A percentile compares a stretch with the other conserved stretches of the same genome.
Evolutionary conservation across 1,140 invertebrate genomes (phyloP).

Genomic region (Drosophila nigromelanica): DNA sequence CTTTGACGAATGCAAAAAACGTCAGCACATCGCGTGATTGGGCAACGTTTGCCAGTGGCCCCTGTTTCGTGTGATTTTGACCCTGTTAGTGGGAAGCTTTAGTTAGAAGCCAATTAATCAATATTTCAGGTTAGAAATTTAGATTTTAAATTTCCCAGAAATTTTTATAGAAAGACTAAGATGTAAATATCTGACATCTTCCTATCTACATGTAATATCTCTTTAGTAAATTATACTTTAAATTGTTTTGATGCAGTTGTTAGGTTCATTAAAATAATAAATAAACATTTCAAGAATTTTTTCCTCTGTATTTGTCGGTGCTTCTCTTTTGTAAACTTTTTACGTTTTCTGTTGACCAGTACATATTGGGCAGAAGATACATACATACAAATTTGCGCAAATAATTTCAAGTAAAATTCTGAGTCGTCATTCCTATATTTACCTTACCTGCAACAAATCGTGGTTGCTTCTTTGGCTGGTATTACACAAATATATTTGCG

Average conservation of each 20-base stretch:
- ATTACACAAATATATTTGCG: conserved; percentile 58
- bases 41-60: conserved; percentile 49
- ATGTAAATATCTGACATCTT: too few species aligned
- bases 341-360: background rate
- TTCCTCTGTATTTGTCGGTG: background rate
- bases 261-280: background rate
- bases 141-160: background rate
- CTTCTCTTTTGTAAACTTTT: background rate
- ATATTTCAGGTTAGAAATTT: background rate
- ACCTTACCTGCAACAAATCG: conserved; percentile 39
- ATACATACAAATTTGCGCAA: conserved; percentile 22
- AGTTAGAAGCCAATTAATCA: conserved; percentile 18
- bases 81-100: conserved; percentile 42
- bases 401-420: conserved; percentile 53
- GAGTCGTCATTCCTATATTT: conserved; percentile 44
- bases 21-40: conserved; percentile 64
- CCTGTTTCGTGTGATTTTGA: conserved; percentile 60
- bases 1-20: conserved; percentile 47
- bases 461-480: conserved; percentile 23
- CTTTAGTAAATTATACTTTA: conserved; percentile 17
- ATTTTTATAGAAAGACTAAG: background rate
- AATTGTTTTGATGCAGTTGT: too few species aligned
- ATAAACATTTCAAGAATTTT: background rate
- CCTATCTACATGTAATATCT: conserved; percentile 47
- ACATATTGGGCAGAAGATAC: conserved; percentile 28